Percentiles rank a stretch among this genome's conserved stretches.
These are phyloP conservation scores for Zaprionus obscuricornis DNA, from an alignment of 2,888 invertebrate species.

Conservation along the genomic window DNA sequence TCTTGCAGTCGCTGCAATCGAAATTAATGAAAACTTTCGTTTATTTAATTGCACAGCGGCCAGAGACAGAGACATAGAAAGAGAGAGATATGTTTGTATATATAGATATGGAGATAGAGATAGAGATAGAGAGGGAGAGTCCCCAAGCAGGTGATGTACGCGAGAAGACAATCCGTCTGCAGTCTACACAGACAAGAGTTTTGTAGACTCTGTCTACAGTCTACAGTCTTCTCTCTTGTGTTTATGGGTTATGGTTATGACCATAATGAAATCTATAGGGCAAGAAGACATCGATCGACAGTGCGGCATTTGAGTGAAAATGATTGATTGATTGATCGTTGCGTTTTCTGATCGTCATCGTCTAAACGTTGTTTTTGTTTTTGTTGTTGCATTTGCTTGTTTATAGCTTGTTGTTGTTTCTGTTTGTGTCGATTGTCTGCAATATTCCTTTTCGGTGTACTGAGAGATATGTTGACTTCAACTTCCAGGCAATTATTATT, in stretches of 20 bases:
- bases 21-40: slow-evolving; percentile 77
- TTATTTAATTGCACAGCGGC: slow-evolving; percentile 72
- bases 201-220: too few relatives aligned
- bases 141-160: slow-evolving; percentile 28
- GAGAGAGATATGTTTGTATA: slow-evolving; percentile 23
- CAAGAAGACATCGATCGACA: slow-evolving; percentile 66
- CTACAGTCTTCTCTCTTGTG: slow-evolving; percentile 34
- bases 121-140: not conserved
- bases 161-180: slow-evolving; percentile 10
- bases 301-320: slow-evolving; percentile 73
- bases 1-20: slow-evolving; percentile 65
- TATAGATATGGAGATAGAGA: slow-evolving; percentile 30
- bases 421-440: slow-evolving; percentile 52
- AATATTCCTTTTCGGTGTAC: slow-evolving; percentile 71
- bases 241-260: slow-evolving; percentile 74
- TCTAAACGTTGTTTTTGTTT: slow-evolving; percentile 30
- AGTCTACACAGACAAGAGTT: too few relatives aligned
- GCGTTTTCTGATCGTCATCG: slow-evolving; percentile 16
- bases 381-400: slow-evolving; percentile 25
- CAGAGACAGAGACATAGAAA: slow-evolving; percentile 41
- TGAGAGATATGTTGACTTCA: slow-evolving; percentile 64
- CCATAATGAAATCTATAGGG: slow-evolving; percentile 74
- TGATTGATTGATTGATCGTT: slow-evolving; percentile 76
- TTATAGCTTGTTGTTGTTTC: slow-evolving; percentile 41
- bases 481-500: slow-evolving; percentile 70